A percentile compares a stretch with the other conserved stretches of the same genome.
Evolutionary conservation across 2,797 vertebrate species (phyloP).

Genomic region (Anas bernieri): DNA sequence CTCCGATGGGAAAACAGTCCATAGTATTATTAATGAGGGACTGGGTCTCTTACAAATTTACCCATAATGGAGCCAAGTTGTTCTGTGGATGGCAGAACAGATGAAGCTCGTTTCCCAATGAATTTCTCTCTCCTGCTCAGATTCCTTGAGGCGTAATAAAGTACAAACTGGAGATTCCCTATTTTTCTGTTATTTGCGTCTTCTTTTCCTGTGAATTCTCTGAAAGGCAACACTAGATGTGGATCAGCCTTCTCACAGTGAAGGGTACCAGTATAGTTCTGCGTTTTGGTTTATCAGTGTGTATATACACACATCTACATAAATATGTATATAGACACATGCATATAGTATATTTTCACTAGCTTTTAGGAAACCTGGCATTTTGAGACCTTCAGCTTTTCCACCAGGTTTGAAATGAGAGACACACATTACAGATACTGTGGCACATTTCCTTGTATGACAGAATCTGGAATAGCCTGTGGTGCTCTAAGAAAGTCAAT

Average conservation of each 20-base stretch:
- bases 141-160: not conserved
- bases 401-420: not conserved
- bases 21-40: not conserved
- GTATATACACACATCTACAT: not conserved
- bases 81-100: not conserved
- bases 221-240: not conserved
- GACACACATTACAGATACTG: not conserved
- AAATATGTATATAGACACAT: not conserved
- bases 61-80: not conserved
- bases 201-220: not conserved
- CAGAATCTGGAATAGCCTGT: not conserved
- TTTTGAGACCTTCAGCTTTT: not conserved
- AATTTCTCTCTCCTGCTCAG: not conserved
- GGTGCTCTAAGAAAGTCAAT: not conserved
- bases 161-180: not conserved
- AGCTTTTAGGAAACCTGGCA: rapidly evolving
- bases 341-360: not conserved
- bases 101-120: not conserved
- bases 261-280: not conserved
- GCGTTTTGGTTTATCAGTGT: not conserved
- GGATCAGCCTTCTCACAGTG: not conserved
- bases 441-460: not conserved
- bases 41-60: not conserved
- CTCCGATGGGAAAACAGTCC: not conserved
- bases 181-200: not conserved